A percentile compares a stretch with the other conserved stretches of the same genome.
phyloP scores from a whole-genome alignment of 1,140 invertebrate species.

The Bombus confusus region DNA sequence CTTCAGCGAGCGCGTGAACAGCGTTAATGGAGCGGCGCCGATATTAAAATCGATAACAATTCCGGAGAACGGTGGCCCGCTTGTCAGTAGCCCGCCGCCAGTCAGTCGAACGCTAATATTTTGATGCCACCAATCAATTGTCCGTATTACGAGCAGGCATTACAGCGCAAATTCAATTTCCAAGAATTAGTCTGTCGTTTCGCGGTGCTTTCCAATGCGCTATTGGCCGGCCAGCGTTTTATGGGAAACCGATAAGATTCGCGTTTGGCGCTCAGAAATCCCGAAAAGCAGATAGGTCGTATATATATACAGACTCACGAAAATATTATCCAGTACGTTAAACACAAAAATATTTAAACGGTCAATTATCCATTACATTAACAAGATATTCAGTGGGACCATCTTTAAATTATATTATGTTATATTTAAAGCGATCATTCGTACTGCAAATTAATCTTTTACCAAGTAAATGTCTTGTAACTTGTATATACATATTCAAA shows the following conservation, averaged over 20 bases:
- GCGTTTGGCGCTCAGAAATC: not conserved
- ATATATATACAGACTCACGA: too few species aligned
- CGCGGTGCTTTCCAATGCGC: not conserved
- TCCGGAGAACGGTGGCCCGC: slow-evolving; percentile 15
- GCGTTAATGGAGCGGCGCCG: slow-evolving; percentile 25
- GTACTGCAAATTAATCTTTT: too few species aligned
- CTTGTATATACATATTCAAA: too few species aligned
- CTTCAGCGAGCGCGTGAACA: not conserved
- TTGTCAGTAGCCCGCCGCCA: slow-evolving; percentile 18
- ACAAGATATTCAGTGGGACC: too few species aligned
- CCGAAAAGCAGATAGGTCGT: too few species aligned
- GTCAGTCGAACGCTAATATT: slow-evolving; percentile 42
- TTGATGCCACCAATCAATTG: slow-evolving; percentile 41
- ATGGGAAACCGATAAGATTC: not conserved
- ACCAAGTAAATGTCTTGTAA: too few species aligned
- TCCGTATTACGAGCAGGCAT: slow-evolving; percentile 25
- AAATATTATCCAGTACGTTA: too few species aligned
- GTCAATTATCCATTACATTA: too few species aligned
- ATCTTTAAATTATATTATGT: too few species aligned
- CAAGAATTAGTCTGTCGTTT: slow-evolving; percentile 27
- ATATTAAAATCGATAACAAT: slow-evolving; percentile 48
- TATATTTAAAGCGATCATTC: too few species aligned
- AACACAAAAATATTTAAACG: too few species aligned
- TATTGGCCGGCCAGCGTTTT: not conserved
- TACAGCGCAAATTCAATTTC: slow-evolving; percentile 27